Conservation (phyloP, 2,888 invertebrate genomes). For the Ichneumoninae sp. region DNA sequence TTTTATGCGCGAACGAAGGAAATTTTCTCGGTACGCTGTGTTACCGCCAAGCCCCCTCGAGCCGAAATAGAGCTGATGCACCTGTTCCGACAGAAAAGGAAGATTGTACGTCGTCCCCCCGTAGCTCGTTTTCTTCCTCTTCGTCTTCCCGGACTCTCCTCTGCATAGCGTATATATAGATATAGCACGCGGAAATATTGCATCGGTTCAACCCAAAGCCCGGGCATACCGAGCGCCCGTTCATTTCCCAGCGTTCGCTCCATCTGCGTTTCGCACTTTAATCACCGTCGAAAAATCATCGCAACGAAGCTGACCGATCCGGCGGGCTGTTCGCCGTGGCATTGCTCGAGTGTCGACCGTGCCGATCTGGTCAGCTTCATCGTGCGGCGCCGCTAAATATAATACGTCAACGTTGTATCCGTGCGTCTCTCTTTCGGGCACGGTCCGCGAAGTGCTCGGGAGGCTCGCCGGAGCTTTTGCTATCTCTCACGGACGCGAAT, state of each 20-base stretch:
- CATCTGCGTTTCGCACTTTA: constrained; percentile 2
- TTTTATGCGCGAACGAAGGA: constrained; percentile 61
- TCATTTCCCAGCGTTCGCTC: constrained; percentile 24
- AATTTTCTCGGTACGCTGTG: constrained; percentile 60
- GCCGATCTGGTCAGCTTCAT: constrained; percentile 44
- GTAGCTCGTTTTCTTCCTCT: constrained; percentile 51
- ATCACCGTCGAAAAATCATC: not conserved
- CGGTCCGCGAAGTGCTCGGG: not conserved
- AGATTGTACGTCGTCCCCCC: constrained; percentile 59
- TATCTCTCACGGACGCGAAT: constrained; percentile 49
- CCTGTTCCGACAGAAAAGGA: constrained; percentile 78
- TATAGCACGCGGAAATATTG: constrained; percentile 16
- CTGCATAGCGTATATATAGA: constrained; percentile 10
- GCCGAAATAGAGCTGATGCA: constrained; percentile 79
- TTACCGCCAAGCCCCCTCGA: constrained; percentile 56
- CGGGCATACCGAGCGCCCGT: constrained; percentile 9
- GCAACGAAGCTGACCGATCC: constrained; percentile 16
- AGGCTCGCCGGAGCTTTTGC: constrained; percentile 39
- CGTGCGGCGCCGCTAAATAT: not conserved
- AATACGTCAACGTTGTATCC: constrained; percentile 5
- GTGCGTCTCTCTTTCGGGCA: constrained; percentile 23
- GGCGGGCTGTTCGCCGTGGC: not conserved
- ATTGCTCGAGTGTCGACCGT: not conserved
- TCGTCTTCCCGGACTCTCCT: constrained; percentile 52
- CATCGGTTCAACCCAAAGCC: not conserved